A percentile compares a stretch with the other conserved stretches of the same genome.
These are phyloP conservation scores for Melanotaenia pygmaea DNA, from an alignment of 2,797 vertebrate species.

Conservation along the genomic window DNA sequence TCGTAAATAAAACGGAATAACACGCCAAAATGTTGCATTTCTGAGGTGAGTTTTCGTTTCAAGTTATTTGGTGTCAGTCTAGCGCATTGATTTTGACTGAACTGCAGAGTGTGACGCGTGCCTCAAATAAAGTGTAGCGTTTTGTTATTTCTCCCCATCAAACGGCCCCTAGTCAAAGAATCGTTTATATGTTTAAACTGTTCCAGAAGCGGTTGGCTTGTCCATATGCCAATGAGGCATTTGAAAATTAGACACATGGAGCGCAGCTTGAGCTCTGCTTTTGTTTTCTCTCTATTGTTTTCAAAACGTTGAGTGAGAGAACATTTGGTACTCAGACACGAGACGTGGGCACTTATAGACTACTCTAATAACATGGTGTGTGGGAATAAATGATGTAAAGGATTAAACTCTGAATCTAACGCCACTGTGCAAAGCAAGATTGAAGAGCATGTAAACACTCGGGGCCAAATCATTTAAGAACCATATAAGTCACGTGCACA, in stretches of 20 bases:
- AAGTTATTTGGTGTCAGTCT: neutral
- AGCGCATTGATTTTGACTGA: neutral
- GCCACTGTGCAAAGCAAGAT: slow-evolving; percentile 37
- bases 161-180: neutral
- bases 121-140: slow-evolving; percentile 2
- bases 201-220: slow-evolving; percentile 3
- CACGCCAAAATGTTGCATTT: slow-evolving; percentile 48
- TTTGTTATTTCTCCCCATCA: neutral
- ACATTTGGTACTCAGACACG: slow-evolving; percentile 31
- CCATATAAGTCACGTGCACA: neutral
- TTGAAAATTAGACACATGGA: slow-evolving; percentile 46
- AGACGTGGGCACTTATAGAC: slow-evolving; percentile 16
- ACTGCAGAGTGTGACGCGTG: neutral
- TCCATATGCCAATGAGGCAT: slow-evolving; percentile 27
- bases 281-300: slow-evolving; percentile 73
- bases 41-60: slow-evolving; percentile 64
- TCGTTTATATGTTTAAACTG: neutral
- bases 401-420: slow-evolving; percentile 61
- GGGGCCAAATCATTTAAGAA: slow-evolving; percentile 36
- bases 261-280: slow-evolving; percentile 41
- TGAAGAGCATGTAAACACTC: slow-evolving; percentile 66
- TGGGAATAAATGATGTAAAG: slow-evolving; percentile 52
- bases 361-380: slow-evolving; percentile 38
- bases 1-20: slow-evolving; percentile 18
- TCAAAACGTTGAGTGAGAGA: slow-evolving; percentile 41